phyloP scores from a whole-genome alignment of 2,888 invertebrate species.

The Salpingus planirostris region DNA sequence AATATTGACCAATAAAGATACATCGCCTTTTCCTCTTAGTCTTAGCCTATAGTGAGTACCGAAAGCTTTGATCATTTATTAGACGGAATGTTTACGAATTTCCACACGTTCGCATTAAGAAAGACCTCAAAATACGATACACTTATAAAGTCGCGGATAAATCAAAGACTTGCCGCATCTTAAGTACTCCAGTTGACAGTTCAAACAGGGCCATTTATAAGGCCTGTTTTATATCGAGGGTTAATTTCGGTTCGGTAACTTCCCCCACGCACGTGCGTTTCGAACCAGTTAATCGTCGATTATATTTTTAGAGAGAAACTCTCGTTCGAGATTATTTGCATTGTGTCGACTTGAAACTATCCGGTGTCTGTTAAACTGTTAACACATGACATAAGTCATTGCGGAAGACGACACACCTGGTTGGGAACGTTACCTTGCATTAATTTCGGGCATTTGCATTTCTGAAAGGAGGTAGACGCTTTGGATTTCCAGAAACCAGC shows the following conservation, averaged over 20 bases:
- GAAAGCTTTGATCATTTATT: no score
- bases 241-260: no score
- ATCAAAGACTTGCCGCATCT: conserved; percentile 1
- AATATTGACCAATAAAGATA: no score
- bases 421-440: conserved; percentile 14
- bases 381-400: conserved; percentile 11
- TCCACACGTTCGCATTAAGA: conserved; percentile 2
- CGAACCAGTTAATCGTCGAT: conserved; percentile 1
- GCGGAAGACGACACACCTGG: conserved; percentile 14
- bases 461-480: no score
- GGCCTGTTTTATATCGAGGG: conserved; percentile 4
- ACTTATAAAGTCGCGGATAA: neutral
- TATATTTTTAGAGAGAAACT: neutral
- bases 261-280: conserved; percentile 6
- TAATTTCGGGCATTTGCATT: conserved; percentile 13
- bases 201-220: conserved; percentile 2
- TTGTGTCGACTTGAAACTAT: no score
- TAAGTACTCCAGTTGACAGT: conserved; percentile 5
- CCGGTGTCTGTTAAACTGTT: conserved; percentile 4
- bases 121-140: conserved; percentile 1
- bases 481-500: no score
- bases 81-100: conserved; percentile 4
- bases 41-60: no score
- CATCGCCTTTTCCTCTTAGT: no score
- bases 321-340: neutral